Evolutionary conservation across 2,113 vertebrate species (phyloP).

Genomic region (Caloenas nicobarica): DNA sequence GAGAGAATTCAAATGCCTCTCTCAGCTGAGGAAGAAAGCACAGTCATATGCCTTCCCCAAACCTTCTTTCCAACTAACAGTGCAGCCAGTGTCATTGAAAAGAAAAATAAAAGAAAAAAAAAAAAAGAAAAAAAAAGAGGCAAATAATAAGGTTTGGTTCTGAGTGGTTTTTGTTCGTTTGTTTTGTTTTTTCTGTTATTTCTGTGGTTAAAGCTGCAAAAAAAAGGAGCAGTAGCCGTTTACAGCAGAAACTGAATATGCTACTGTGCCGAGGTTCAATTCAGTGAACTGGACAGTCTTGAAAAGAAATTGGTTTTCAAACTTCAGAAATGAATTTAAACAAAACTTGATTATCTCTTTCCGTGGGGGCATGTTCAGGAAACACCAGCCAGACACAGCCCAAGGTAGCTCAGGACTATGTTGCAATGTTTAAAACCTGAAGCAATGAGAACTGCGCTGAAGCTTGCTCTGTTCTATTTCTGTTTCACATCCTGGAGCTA

Average conservation of each 20-base stretch:
- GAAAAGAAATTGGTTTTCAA: not conserved
- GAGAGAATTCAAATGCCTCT: not conserved
- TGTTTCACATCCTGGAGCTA: conserved; percentile 12
- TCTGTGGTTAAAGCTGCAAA: conserved; percentile 26
- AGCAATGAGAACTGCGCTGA: conserved; percentile 10
- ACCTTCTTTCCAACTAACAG: conserved; percentile 11
- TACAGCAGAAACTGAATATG: conserved; percentile 48
- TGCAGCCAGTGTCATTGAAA: conserved; percentile 10
- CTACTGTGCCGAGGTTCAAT: conserved; percentile 20
- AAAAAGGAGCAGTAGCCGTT: conserved; percentile 40
- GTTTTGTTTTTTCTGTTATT: not conserved
- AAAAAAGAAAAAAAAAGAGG: not conserved
- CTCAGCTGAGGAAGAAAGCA: conserved; percentile 25
- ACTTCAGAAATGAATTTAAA: not conserved
- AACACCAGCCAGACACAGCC: not conserved
- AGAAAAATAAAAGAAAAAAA: not conserved
- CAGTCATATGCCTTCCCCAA: not conserved
- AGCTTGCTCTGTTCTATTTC: conserved; percentile 20
- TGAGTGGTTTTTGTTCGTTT: not conserved
- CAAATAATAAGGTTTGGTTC: not conserved
- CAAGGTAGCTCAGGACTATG: not conserved
- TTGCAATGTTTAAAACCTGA: not conserved
- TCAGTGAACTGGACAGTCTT: not conserved
- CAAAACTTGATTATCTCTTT: not conserved
- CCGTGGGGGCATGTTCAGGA: not conserved